phyloP scores from a whole-genome alignment of 2,797 vertebrate species.

The Serranus cabrilla region DNA sequence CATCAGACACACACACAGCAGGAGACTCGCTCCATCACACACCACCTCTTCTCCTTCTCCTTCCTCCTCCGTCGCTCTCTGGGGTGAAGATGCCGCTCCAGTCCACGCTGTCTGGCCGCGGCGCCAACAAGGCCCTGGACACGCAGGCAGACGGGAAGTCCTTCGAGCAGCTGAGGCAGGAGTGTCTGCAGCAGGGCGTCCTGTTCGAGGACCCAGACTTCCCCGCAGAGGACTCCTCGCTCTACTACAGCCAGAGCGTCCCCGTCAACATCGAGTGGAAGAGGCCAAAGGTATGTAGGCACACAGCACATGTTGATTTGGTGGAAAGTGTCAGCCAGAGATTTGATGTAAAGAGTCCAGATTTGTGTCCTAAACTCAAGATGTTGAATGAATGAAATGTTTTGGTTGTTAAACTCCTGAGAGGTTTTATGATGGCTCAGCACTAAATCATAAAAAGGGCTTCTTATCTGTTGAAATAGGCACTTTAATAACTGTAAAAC shows the following conservation, averaged over 20 bases:
- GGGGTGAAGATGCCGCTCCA: constrained; percentile 83
- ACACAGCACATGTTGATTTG: accelerated
- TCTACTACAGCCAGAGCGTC: constrained; percentile 91
- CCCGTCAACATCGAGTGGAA: constrained; percentile 92
- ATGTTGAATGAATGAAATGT: constrained; percentile 9
- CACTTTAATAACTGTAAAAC: background rate
- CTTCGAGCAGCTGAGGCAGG: constrained; percentile 87
- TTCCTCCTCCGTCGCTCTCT: constrained; percentile 1
- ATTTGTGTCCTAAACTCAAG: background rate
- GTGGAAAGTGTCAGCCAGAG: background rate
- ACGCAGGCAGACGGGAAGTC: constrained; percentile 87
- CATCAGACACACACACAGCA: constrained; percentile 33
- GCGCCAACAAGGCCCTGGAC: constrained; percentile 48
- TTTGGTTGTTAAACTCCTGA: background rate
- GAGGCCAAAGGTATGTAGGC: constrained; percentile 88
- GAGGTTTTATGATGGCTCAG: no score
- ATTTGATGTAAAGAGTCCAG: background rate
- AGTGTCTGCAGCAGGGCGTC: constrained; percentile 82
- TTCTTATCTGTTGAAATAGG: background rate
- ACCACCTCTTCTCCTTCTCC: constrained; percentile 30
- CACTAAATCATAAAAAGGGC: background rate
- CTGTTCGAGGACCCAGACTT: constrained; percentile 95
- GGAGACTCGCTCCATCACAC: constrained; percentile 36
- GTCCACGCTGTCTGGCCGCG: constrained; percentile 52
- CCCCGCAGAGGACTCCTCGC: constrained; percentile 86